A percentile compares a stretch with the other conserved stretches of the same genome.
Conservation (phyloP, 2,113 vertebrate genomes). For the Neotoma lepida region DNA sequence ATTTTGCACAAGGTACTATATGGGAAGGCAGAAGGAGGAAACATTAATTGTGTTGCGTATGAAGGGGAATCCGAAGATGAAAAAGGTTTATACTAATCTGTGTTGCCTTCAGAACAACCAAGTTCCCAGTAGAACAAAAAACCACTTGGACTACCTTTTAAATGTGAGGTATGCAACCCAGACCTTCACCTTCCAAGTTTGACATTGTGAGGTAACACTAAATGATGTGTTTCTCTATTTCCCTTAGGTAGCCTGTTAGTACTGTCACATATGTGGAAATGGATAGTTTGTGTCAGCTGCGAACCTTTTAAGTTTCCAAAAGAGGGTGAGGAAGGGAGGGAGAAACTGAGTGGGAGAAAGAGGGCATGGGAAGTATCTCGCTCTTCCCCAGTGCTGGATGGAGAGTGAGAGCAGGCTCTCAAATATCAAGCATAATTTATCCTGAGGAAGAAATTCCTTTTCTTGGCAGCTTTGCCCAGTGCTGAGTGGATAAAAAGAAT, state of each 20-base stretch:
- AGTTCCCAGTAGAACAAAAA: constrained; percentile 1
- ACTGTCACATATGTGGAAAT: neutral
- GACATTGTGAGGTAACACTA: neutral
- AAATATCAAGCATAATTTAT: neutral
- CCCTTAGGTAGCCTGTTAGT: neutral
- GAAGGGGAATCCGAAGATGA: neutral
- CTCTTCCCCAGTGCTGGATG: neutral
- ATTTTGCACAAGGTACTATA: constrained; percentile 12
- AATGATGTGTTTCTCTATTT: neutral
- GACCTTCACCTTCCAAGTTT: neutral
- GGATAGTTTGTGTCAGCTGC: neutral
- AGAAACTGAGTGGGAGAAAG: neutral
- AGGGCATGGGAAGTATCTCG: neutral
- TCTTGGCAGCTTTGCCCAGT: neutral
- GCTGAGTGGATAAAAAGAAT: constrained; percentile 3
- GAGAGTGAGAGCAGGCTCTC: neutral
- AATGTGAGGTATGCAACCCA: neutral
- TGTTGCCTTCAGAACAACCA: neutral
- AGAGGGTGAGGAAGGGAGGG: neutral
- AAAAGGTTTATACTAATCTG: constrained; percentile 33
- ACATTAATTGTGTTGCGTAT: constrained; percentile 17
- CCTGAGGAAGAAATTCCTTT: constrained; percentile 18
- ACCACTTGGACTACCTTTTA: constrained; percentile 5
- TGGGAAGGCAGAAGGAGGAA: constrained; percentile 11
- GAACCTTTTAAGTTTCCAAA: neutral